Conservation (phyloP, 1,140 invertebrate genomes). For the Magallana angulata region DNA sequence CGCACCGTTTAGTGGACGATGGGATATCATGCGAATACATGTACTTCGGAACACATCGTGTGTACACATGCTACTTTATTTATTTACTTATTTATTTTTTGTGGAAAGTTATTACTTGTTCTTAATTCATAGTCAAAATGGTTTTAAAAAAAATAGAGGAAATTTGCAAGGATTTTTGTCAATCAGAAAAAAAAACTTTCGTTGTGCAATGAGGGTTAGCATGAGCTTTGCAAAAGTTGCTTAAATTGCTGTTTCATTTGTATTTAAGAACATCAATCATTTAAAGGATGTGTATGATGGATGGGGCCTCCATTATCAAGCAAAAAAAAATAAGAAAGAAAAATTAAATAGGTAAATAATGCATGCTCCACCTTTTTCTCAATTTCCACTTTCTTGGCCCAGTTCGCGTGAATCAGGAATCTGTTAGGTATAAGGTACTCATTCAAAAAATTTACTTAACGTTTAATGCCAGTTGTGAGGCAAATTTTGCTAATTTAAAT, state of each 20-base stretch:
- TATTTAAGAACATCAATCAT: neutral
- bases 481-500: conserved; percentile 1
- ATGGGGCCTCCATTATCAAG: neutral
- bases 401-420: neutral
- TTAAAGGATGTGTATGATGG: neutral
- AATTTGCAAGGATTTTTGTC: no score
- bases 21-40: no score
- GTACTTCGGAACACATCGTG: no score
- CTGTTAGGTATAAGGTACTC: neutral
- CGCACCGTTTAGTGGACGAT: no score
- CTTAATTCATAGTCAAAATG: no score
- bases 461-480: neutral
- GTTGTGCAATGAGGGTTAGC: neutral
- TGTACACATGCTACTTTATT: no score
- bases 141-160: no score
- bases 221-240: neutral
- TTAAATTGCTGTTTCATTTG: neutral
- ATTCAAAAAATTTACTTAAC: neutral
- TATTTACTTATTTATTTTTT: no score
- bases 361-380: neutral
- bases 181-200: neutral
- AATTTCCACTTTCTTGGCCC: neutral
- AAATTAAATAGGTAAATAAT: neutral
- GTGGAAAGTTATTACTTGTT: no score
- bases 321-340: neutral